A percentile compares a stretch with the other conserved stretches of the same genome.
Conservation (phyloP, 2,888 invertebrate species). For the Drosophila anomalipes region DNA sequence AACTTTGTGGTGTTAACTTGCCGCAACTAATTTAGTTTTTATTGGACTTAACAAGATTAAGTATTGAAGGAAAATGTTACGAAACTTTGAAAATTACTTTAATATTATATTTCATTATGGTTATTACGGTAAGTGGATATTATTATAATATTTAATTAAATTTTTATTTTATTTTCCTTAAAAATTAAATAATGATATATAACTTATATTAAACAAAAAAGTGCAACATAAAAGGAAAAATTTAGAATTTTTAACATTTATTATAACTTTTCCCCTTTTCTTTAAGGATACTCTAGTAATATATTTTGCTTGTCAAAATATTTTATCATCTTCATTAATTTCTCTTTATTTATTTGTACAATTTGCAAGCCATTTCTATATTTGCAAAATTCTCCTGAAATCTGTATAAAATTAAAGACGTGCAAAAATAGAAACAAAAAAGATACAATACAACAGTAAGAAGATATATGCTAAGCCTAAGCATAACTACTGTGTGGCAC, state of each 20-base stretch:
- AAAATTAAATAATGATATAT: neutral
- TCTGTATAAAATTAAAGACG: slow-evolving; percentile 21
- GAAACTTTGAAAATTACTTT: neutral
- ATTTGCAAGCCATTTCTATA: neutral
- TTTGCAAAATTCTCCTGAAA: slow-evolving; percentile 2
- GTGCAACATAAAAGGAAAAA: neutral
- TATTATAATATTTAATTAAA: neutral
- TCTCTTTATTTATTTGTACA: neutral
- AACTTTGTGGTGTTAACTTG: slow-evolving; percentile 28
- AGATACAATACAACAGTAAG: slow-evolving; percentile 12
- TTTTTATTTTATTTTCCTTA: neutral
- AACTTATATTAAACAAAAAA: neutral
- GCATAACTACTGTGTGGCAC: slow-evolving; percentile 39
- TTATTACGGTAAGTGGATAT: no score
- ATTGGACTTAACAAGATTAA: neutral
- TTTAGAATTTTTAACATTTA: neutral
- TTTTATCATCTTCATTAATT: neutral
- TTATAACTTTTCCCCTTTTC: neutral
- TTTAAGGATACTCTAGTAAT: neutral
- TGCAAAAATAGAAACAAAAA: slow-evolving; percentile 2
- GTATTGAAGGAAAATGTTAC: neutral
- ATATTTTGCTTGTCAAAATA: neutral
- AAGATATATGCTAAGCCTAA: slow-evolving; percentile 30
- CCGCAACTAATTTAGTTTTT: slow-evolving; percentile 12
- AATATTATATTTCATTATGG: neutral